These are phyloP conservation scores for Leptinotarsa defecta DNA, from an alignment of 1,140 invertebrate species.

Conservation along the genomic window DNA sequence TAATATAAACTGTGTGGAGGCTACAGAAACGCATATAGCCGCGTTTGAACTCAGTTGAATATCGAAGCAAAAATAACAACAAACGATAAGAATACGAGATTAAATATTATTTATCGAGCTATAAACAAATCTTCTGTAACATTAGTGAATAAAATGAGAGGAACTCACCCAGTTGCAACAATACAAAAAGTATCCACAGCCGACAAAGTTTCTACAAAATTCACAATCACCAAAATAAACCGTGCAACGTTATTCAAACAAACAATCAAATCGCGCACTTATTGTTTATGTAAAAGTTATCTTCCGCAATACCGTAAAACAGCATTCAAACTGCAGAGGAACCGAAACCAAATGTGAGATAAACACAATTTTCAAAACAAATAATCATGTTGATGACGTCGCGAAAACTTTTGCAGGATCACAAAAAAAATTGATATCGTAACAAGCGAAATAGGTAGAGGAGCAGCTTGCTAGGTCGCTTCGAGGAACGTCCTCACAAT, in stretches of 20 bases:
- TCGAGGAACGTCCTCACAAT: constrained; percentile 39
- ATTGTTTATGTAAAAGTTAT: background rate
- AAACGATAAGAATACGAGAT: constrained; percentile 3
- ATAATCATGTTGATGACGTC: no score
- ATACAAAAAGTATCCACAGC: background rate
- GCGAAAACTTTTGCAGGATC: background rate
- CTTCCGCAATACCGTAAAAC: background rate
- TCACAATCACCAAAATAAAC: constrained; percentile 6
- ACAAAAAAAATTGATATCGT: background rate
- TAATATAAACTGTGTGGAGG: no score
- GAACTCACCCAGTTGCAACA: background rate
- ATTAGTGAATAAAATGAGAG: background rate
- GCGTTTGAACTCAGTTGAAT: background rate
- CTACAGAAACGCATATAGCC: background rate
- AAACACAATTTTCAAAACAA: background rate
- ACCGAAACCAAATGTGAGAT: background rate
- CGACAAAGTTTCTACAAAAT: background rate
- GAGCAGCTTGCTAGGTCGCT: constrained; percentile 22
- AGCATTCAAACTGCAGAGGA: background rate
- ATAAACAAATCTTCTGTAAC: background rate
- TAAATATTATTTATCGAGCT: background rate
- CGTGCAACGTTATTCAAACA: background rate
- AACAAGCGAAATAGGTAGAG: background rate
- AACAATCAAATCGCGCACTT: background rate
- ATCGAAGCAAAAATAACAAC: background rate